phyloP scores from a whole-genome alignment of 2,888 invertebrate species.

The Parthenolecanium corni region DNA sequence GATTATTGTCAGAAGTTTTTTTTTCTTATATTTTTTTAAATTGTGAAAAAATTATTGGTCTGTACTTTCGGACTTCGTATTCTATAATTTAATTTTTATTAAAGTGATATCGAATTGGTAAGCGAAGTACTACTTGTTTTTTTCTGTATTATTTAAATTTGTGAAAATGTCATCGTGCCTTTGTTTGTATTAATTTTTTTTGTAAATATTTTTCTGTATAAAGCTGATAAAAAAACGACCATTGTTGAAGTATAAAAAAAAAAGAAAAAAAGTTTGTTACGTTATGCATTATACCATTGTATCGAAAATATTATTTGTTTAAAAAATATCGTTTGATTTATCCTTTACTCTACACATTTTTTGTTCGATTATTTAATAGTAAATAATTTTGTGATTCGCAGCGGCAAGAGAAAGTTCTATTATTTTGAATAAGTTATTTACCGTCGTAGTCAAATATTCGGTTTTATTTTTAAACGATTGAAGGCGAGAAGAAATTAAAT shows the following conservation, averaged over 20 bases:
- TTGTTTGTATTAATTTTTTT: constrained; percentile 9
- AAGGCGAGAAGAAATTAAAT: constrained; percentile 5
- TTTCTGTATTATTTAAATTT: neutral
- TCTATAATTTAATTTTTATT: neutral
- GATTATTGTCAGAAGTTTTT: neutral
- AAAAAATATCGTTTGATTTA: constrained; percentile 19
- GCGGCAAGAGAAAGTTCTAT: constrained; percentile 5
- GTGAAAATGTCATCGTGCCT: constrained; percentile 24
- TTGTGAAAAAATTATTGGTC: neutral
- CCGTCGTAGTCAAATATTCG: constrained; percentile 19
- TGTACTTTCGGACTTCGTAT: neutral
- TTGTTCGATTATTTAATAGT: constrained; percentile 7
- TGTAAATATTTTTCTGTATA: constrained; percentile 11
- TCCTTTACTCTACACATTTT: constrained; percentile 10
- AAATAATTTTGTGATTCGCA: constrained; percentile 14
- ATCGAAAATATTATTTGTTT: constrained; percentile 17
- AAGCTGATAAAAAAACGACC: neutral
- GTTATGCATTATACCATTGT: constrained; percentile 21
- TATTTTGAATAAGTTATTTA: constrained; percentile 20
- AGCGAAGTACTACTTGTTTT: neutral
- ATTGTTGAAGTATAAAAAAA: neutral
- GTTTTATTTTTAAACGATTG: constrained; percentile 19
- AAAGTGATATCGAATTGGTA: neutral
- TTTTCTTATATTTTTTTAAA: neutral
- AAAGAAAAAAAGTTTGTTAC: constrained; percentile 22